Percentiles rank a stretch among this genome's conserved stretches.
Conservation (phyloP, 1,140 invertebrate genomes). For the Ceratitis capitata region DNA sequence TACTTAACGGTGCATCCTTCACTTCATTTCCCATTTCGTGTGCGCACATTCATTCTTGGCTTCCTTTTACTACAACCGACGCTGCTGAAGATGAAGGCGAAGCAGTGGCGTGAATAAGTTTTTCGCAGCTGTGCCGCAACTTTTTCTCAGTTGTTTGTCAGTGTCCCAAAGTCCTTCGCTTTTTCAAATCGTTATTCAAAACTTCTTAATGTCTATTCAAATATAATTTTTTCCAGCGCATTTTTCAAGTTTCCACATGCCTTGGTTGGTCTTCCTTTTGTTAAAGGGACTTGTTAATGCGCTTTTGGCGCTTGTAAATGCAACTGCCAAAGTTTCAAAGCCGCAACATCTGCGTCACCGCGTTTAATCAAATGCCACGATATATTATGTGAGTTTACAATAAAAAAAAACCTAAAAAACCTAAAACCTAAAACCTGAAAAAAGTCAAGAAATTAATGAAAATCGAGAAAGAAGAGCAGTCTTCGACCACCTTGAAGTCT, state of each 20-base stretch:
- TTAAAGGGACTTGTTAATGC: not conserved
- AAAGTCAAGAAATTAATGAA: too few relatives aligned
- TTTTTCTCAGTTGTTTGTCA: not conserved
- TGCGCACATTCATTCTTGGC: not conserved
- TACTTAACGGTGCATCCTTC: not conserved
- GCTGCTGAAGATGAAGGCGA: too few relatives aligned
- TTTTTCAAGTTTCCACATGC: not conserved
- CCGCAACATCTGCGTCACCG: not conserved
- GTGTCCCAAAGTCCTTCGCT: not conserved
- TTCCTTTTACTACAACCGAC: not conserved
- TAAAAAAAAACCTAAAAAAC: not conserved
- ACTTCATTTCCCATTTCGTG: not conserved
- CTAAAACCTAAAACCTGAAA: too few relatives aligned
- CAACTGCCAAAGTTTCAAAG: not conserved
- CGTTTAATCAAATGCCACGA: too few relatives aligned
- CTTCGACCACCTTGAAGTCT: too few relatives aligned
- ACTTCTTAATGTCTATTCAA: slow-evolving; percentile 3
- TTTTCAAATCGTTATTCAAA: not conserved
- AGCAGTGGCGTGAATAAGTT: not conserved
- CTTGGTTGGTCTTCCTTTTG: not conserved
- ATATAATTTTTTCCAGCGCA: not conserved
- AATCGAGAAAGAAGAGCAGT: too few relatives aligned
- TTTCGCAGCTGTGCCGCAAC: not conserved
- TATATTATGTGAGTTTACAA: too few relatives aligned
- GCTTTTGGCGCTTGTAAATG: not conserved